Conservation (phyloP, 2,888 invertebrate species). For the Zaprionus bogoriensis region DNA sequence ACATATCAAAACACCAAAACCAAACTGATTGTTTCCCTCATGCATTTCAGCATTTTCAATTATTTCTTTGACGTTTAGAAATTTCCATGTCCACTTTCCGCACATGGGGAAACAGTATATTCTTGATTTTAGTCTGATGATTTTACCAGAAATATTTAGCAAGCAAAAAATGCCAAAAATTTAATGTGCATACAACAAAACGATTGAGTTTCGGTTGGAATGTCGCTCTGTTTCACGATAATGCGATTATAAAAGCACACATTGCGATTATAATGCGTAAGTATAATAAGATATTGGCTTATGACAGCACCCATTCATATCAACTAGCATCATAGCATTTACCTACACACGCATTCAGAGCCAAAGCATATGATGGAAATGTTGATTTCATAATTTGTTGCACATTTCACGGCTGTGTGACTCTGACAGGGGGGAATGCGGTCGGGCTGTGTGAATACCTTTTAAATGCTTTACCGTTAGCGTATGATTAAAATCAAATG, state of each 20-base stretch:
- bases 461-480: conserved; percentile 43
- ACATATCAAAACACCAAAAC: no score
- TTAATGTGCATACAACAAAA: no score
- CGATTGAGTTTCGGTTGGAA: no score
- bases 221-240: no score
- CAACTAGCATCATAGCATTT: background rate
- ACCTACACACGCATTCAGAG: no score
- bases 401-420: conserved; percentile 40
- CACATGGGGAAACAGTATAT: background rate
- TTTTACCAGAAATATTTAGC: background rate
- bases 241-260: conserved; percentile 6
- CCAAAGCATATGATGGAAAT: conserved; percentile 1
- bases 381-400: conserved; percentile 26
- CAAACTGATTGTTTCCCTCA: no score
- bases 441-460: conserved; percentile 11
- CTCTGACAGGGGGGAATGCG: background rate
- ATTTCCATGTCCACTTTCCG: background rate
- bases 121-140: background rate
- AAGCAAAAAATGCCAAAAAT: no score
- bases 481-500: conserved; percentile 56
- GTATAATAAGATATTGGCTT: conserved; percentile 29
- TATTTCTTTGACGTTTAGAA: background rate
- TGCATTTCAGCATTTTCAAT: no score
- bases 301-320: conserved; percentile 15
- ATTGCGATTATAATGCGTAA: conserved; percentile 11